These are phyloP conservation scores for Parazoanthus swiftii DNA, from an alignment of 92 coral and sea anemone genomes.

Conservation along the genomic window DNA sequence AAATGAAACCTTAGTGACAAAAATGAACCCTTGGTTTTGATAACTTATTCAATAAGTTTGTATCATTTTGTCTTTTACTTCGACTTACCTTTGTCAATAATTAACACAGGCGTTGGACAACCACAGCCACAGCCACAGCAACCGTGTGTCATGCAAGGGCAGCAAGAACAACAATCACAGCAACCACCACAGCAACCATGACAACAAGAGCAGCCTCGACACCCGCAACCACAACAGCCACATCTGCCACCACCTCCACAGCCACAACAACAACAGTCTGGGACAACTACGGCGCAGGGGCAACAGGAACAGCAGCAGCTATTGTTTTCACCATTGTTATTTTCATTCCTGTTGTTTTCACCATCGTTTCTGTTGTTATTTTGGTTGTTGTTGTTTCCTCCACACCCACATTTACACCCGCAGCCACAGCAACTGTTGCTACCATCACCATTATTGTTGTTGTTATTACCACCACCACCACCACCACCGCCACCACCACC, in stretches of 20 bases:
- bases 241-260: not conserved
- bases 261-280: slow-evolving; percentile 31
- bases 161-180: not conserved
- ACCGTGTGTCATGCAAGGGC: not conserved
- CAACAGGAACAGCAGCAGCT: slow-evolving; percentile 21
- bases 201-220: not conserved
- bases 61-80: not conserved
- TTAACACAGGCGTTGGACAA: slow-evolving; percentile 9
- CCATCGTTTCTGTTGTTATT: not conserved
- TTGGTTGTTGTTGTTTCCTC: not conserved
- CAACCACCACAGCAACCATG: not conserved
- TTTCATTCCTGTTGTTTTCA: not conserved
- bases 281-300: slow-evolving; percentile 30
- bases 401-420: not conserved
- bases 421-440: not conserved
- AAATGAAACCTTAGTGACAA: not conserved
- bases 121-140: not conserved
- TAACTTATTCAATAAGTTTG: not conserved
- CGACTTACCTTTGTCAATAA: slow-evolving; percentile 25
- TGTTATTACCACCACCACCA: not conserved
- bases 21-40: not conserved
- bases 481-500: no score
- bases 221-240: not conserved
- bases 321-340: not conserved
- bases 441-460: no score